phyloP scores from a whole-genome alignment of 2,888 invertebrate species.

The Craniophora ligustri region DNA sequence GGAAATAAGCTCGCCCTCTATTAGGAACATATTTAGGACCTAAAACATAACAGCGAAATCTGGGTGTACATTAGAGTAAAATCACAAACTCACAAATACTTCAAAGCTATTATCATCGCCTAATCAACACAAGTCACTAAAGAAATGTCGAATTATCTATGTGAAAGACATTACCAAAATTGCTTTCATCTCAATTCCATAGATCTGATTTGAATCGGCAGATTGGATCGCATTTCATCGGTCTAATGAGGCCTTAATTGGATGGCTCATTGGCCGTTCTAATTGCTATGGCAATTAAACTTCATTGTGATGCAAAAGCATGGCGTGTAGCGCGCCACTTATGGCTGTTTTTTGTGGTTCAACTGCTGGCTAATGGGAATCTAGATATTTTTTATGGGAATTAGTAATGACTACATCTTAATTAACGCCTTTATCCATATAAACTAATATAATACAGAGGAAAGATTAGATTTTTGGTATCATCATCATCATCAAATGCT shows the following conservation, averaged over 20 bases:
- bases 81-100: no score
- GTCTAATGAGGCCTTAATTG: slow-evolving; percentile 52
- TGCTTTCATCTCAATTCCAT: slow-evolving; percentile 31
- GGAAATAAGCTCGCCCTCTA: no score
- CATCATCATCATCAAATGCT: no score
- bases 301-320: slow-evolving; percentile 51
- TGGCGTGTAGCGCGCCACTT: slow-evolving; percentile 15
- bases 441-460: no score
- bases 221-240: slow-evolving; percentile 39
- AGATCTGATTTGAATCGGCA: slow-evolving; percentile 38
- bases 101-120: no score
- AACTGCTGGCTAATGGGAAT: slow-evolving; percentile 14
- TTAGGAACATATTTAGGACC: no score
- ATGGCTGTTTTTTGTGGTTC: slow-evolving; percentile 23
- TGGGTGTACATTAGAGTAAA: no score
- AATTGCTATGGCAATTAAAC: slow-evolving; percentile 50
- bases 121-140: background rate
- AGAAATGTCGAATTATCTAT: background rate
- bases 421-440: no score
- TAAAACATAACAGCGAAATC: no score
- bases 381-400: background rate
- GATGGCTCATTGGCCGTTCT: slow-evolving; percentile 42
- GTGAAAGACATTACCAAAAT: slow-evolving; percentile 22
- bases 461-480: no score
- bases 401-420: background rate